Percentiles rank a stretch among this genome's conserved stretches.
These are phyloP conservation scores for Parazoanthus swiftii DNA, from an alignment of 92 coral and sea anemone genomes.

Conservation along the genomic window DNA sequence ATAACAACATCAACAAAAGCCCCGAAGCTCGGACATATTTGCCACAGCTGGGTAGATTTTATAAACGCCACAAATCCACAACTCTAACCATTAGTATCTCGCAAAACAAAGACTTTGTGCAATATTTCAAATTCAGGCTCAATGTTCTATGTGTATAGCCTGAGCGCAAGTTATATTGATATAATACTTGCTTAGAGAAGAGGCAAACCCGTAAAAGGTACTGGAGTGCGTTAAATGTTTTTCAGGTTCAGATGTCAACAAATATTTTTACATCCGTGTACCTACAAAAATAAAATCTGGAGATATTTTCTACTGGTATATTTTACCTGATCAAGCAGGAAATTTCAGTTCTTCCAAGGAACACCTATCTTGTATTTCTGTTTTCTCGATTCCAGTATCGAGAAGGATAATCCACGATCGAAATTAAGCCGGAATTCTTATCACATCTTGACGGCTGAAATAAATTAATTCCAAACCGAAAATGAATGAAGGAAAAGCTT, in stretches of 20 bases:
- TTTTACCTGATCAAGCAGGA: not conserved
- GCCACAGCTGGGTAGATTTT: not conserved
- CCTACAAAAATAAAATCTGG: constrained; percentile 21
- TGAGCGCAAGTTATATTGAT: not conserved
- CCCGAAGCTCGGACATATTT: not conserved
- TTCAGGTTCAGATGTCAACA: constrained; percentile 21
- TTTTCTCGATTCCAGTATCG: not conserved
- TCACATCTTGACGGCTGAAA: not conserved
- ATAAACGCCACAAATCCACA: not conserved
- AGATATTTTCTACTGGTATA: not conserved
- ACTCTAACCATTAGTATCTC: not conserved
- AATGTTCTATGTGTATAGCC: not conserved
- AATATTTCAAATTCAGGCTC: too few species aligned
- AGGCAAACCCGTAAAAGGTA: not conserved
- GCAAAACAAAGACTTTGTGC: not conserved
- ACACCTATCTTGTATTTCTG: not conserved
- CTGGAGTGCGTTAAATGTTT: not conserved
- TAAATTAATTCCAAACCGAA: not conserved
- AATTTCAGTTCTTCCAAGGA: not conserved
- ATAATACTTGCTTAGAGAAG: not conserved
- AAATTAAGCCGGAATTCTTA: not conserved
- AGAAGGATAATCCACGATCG: not conserved
- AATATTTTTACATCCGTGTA: constrained; percentile 21
- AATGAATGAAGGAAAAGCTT: constrained; percentile 1
- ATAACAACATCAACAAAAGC: not conserved